phyloP scores from a whole-genome alignment of 1,140 invertebrate genomes.

The Heliconius hewitsoni region DNA sequence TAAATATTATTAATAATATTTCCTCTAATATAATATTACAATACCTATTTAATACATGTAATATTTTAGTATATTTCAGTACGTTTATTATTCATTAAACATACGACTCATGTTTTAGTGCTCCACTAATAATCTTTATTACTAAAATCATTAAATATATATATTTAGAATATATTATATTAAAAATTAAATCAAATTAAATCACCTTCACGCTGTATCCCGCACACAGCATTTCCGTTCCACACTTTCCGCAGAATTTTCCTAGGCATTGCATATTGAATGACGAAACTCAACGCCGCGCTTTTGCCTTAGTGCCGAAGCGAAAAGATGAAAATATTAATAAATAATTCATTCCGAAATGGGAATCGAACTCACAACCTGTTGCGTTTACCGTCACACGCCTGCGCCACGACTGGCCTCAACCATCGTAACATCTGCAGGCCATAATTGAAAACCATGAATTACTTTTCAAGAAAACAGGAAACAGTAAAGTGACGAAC shows the following conservation, averaged over 20 bases:
- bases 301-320: too few species aligned
- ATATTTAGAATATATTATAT: slow-evolving; percentile 1
- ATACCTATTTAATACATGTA: neutral
- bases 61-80: slow-evolving; percentile 14
- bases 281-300: too few species aligned
- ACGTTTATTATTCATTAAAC: slow-evolving; percentile 26
- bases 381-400: too few species aligned
- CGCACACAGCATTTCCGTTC: too few species aligned
- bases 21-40: neutral
- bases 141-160: slow-evolving; percentile 1
- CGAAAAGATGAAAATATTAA: too few species aligned
- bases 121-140: slow-evolving; percentile 6
- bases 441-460: slow-evolving; percentile 12
- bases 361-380: too few species aligned
- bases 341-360: too few species aligned
- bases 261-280: too few species aligned
- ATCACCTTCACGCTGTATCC: too few species aligned
- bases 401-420: too few species aligned
- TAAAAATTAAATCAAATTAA: too few species aligned
- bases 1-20: neutral
- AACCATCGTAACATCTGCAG: slow-evolving; percentile 12
- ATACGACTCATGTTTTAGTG: slow-evolving; percentile 7
- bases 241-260: too few species aligned
- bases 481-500: slow-evolving; percentile 46
- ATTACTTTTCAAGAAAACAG: slow-evolving; percentile 18